Evolutionary conservation across 2,888 invertebrate genomes (phyloP).

Genomic region (Acleris holmiana): DNA sequence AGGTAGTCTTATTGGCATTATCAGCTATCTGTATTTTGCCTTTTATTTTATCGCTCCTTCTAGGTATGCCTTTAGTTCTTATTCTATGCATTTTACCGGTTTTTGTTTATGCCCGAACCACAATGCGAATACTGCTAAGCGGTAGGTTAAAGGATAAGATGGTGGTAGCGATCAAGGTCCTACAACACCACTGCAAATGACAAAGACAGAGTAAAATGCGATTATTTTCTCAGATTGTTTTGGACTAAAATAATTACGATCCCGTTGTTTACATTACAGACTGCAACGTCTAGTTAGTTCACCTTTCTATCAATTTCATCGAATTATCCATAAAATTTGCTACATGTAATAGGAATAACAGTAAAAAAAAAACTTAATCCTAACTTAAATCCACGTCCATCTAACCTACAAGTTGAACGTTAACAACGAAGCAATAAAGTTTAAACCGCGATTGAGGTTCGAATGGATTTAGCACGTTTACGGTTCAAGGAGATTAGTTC

Average conservation of each 20-base stretch:
- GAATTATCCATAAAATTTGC: conserved; percentile 11
- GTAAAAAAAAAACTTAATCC: conserved; percentile 8
- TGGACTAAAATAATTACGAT: background rate
- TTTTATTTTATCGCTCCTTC: no score
- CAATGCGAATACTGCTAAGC: no score
- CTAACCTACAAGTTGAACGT: conserved; percentile 15
- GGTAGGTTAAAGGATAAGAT: no score
- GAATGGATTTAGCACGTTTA: background rate
- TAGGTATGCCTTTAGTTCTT: no score
- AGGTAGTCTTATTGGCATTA: no score
- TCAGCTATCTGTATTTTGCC: no score
- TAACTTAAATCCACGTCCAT: background rate
- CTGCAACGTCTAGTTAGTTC: conserved; percentile 5
- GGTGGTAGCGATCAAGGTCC: no score
- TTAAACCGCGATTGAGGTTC: background rate
- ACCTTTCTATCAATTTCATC: conserved; percentile 13
- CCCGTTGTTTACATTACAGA: background rate
- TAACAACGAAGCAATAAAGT: background rate
- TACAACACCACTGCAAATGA: no score
- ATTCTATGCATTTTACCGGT: no score
- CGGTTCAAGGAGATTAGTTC: background rate
- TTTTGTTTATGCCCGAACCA: no score
- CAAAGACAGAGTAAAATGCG: no score
- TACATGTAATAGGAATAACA: conserved; percentile 21
- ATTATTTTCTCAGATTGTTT: no score